Evolutionary conservation across 2,888 invertebrate species (phyloP).

Genomic region (Drosophila testacea): DNA sequence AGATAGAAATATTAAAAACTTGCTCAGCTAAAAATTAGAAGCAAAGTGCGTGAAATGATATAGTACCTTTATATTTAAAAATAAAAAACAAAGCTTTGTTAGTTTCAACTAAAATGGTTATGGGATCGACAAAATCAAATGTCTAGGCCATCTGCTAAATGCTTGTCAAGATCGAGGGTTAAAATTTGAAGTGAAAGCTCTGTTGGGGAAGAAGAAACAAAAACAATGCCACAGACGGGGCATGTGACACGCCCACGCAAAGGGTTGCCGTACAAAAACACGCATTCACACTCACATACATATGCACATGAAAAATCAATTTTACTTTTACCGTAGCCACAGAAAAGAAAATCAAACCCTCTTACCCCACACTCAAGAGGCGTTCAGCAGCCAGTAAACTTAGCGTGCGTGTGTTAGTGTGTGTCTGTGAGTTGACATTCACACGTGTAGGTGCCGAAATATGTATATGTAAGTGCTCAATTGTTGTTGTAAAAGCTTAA

Average conservation of each 20-base stretch:
- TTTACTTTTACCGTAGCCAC: slow-evolving; percentile 31
- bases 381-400: slow-evolving; percentile 11
- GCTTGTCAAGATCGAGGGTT: slow-evolving; percentile 13
- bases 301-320: slow-evolving; percentile 67
- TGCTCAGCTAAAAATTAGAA: background rate
- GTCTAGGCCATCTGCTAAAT: slow-evolving; percentile 33
- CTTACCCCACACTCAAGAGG: slow-evolving; percentile 15
- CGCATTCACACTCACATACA: slow-evolving; percentile 18
- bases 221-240: slow-evolving; percentile 39
- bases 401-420: slow-evolving; percentile 10
- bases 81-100: background rate
- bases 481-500: background rate
- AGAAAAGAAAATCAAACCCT: slow-evolving; percentile 39
- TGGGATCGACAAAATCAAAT: slow-evolving; percentile 12
- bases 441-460: slow-evolving; percentile 53
- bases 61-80: slow-evolving; percentile 9
- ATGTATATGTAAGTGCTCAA: slow-evolving; percentile 20
- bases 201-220: slow-evolving; percentile 14
- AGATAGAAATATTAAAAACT: background rate
- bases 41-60: slow-evolving; percentile 18
- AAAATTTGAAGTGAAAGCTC: background rate
- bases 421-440: slow-evolving; percentile 24
- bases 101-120: slow-evolving; percentile 9
- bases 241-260: slow-evolving; percentile 47
- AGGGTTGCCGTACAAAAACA: slow-evolving; percentile 10